Evolutionary conservation across 2,113 vertebrate species (phyloP), one percentile per base, ranked within the genome.

Genomic region (Trinectes maculatus): DNA sequence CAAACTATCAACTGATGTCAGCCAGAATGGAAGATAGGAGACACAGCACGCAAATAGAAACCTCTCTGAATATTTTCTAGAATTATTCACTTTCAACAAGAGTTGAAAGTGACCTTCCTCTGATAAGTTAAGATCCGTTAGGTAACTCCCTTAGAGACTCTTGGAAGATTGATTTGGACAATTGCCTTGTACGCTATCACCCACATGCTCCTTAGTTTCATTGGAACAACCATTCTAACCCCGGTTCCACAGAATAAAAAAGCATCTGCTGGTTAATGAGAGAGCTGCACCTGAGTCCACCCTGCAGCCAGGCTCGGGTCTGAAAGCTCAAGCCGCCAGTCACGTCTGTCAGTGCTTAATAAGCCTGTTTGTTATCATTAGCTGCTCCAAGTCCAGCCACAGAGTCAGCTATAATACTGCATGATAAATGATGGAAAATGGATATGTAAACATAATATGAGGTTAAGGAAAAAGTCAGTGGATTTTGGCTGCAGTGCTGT

Each of bases 381-480:
- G 31, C 13, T 2, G 18, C 24, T 70, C 70, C 57, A 34, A 68
- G 71, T 71, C 61, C 21, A 29, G 67, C 74, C 69, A 46, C 74
- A 65, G 67, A 55, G 51, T 76, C 55, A 7, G 58, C 77, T 68
- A 25, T 51, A 76, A 66, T 37, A 51, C 74, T 55, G 61, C 57
- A 31, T 47, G 61, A 79, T 65, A 67, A 66, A 80, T n/a, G 49
- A 53, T 49, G 61, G 80, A 70, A 81, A 81, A 80, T 61, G 48
- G 77, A 87, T 81, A 71, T 47, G 28, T 78, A 83, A 87, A 80
- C 59, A 87, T 54, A 46, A 55, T 58, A 57, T 31, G 61, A 53
- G 71, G 60, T 73, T 53, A 24, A 43, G 28, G 74, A 34, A 3
- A 67, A 70, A 59, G 68, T 58, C 46, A 65, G 49, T 29, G 70